Base-by-base conservation (phyloP, 2,888 invertebrate species). In the Lasioglossum leucozonium region DNA sequence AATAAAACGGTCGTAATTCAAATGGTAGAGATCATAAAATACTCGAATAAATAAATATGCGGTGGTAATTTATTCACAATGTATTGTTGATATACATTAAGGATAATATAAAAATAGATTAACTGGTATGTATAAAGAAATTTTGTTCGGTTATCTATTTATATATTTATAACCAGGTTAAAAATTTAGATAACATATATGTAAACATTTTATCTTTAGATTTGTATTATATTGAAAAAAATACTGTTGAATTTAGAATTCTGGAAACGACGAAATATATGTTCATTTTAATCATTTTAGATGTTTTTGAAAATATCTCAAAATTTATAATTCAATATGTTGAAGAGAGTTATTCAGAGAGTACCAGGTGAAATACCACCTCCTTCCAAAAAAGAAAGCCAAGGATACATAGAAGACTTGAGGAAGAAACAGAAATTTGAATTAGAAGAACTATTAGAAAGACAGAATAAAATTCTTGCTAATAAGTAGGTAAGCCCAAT, bases 371-470 rank as follows among this genome's bases (percentile, higher is more conserved):
- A 95, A 73, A 82, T 96, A 84, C 95, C 95, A 55, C 94, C 95
- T 22, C 94, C 94, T 10, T 94, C 95, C 1, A 96, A 95, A 93
- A 95, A 93, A 79, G 96, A 96, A 93, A 93, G 95, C 62, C 96
- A 96, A 91, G 96, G 96, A 8, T 96, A 96, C 92, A 95, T 96
- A 30, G 95, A 95, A 13, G 94, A 96, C 93, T 93, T 96, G 77
- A 93, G 95, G 16, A 93, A 94, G 0, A 96, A 96, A 94, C 94
- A 94, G 26, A 94, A 95, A 83, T 91, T 95, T 62, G 96, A 96
- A 92, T 93, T 96, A 42, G 75, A 94, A 51, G 96, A 96, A 90
- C 93, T 96, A 51, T 93, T 96, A 74, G 95, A 96, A 73, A 95
- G 97, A 67, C 96, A 97, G 92, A 89, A 95, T 67, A 96, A 96